phyloP scores from a whole-genome alignment of 2,113 vertebrate species.

The Oceanites oceanicus region DNA sequence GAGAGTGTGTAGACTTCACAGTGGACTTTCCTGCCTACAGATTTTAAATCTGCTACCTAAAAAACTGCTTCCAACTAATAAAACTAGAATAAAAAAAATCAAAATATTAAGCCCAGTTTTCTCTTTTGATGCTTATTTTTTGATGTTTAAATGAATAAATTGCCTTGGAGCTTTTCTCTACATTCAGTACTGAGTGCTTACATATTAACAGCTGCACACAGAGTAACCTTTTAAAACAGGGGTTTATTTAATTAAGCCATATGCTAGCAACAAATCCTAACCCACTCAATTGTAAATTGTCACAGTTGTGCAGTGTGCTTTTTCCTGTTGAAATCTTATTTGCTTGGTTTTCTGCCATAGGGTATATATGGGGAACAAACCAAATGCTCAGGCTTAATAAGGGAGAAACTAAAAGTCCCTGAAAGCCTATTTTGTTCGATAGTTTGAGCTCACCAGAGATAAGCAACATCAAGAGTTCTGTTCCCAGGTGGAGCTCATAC shows the following conservation, averaged over 20 bases:
- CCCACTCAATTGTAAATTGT: constrained; percentile 8
- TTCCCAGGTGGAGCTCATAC: neutral
- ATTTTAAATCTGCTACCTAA: neutral
- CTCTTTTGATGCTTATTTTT: neutral
- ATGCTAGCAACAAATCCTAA: neutral
- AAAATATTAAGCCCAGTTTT: neutral
- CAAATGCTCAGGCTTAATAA: neutral
- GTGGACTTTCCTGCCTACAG: neutral
- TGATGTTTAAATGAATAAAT: neutral
- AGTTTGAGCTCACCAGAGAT: neutral
- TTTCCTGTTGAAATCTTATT: constrained; percentile 39
- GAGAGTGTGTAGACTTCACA: neutral
- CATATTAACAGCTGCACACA: constrained; percentile 13
- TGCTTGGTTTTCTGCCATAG: constrained; percentile 33
- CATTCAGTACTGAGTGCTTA: neutral
- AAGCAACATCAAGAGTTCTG: neutral
- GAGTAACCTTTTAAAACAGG: constrained; percentile 32
- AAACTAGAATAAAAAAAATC: neutral
- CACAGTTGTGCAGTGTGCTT: neutral
- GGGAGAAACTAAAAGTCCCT: neutral
- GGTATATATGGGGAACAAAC: neutral
- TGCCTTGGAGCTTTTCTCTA: neutral
- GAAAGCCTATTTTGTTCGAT: neutral
- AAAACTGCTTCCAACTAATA: neutral
- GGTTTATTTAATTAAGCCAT: constrained; percentile 51